phyloP scores from a whole-genome alignment of 1,140 invertebrate genomes.

The Orchestia grillus region DNA sequence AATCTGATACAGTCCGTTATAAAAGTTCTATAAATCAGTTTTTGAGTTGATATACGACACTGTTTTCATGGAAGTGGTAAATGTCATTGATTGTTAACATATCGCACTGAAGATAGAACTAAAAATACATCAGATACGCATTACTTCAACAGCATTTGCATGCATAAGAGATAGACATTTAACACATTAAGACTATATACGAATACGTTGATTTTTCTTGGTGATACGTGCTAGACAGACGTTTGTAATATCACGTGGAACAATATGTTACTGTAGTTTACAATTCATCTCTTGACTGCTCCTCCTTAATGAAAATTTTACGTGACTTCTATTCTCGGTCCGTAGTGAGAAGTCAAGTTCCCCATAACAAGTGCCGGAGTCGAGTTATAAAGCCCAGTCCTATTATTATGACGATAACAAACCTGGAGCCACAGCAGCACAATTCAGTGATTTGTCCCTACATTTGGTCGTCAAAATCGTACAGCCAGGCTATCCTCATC shows the following conservation, averaged over 20 bases:
- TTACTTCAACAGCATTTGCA: background rate
- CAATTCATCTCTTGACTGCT: background rate
- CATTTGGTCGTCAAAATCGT: no score
- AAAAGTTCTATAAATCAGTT: no score
- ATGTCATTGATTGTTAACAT: background rate
- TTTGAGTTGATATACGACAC: no score
- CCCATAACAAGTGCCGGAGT: background rate
- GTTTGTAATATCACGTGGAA: background rate
- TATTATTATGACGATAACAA: background rate
- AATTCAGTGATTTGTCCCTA: background rate
- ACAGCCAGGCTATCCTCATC: no score
- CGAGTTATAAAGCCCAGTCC: background rate
- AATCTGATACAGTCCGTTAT: background rate
- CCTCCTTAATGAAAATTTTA: background rate
- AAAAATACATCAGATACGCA: background rate
- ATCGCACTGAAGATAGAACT: background rate
- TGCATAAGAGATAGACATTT: background rate
- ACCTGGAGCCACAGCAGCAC: background rate
- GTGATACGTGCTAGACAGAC: background rate
- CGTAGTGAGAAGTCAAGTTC: background rate
- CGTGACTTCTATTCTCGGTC: background rate
- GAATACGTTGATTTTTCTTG: background rate
- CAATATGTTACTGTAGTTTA: background rate
- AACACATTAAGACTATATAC: background rate
- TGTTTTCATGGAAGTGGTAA: no score